A percentile compares a stretch with the other conserved stretches of the same genome.
phyloP scores from a whole-genome alignment of 2,888 invertebrate genomes.

The Synanthedon myopaeformis region DNA sequence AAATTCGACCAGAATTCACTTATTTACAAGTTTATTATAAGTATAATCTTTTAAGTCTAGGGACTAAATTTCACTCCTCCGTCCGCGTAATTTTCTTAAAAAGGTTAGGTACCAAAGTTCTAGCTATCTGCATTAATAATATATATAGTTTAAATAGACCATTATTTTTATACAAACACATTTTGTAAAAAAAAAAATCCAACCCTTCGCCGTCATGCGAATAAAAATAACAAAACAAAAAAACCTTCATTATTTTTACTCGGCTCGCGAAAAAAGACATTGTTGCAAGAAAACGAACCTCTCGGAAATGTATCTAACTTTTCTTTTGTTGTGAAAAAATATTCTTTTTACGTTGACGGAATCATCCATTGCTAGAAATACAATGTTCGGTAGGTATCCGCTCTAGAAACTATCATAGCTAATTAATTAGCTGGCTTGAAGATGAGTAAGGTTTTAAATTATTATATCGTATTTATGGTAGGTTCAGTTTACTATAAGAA shows the following conservation, averaged over 20 bases:
- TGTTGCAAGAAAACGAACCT: conserved; percentile 23
- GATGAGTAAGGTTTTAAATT: no score
- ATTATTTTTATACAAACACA: no score
- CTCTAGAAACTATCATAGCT: background rate
- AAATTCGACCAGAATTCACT: no score
- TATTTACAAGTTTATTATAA: no score
- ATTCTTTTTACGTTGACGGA: conserved; percentile 7
- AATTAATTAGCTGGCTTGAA: background rate
- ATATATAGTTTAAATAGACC: no score
- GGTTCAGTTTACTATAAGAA: no score
- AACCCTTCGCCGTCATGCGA: background rate
- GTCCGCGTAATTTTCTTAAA: no score
- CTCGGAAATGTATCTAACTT: conserved; percentile 15
- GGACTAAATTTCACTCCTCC: no score
- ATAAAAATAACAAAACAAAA: conserved; percentile 6
- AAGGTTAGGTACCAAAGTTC: no score
- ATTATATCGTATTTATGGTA: no score
- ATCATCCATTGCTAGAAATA: background rate
- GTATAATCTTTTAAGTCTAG: no score
- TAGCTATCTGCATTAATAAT: no score
- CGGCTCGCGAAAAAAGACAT: conserved; percentile 19
- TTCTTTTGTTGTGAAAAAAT: conserved; percentile 16
- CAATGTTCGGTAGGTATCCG: background rate
- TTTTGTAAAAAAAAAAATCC: background rate
- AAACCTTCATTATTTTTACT: conserved; percentile 16